Evolutionary conservation across 1,140 invertebrate species (phyloP), one percentile per base, ranked within the genome.

Genomic region (Danaus melanippus): DNA sequence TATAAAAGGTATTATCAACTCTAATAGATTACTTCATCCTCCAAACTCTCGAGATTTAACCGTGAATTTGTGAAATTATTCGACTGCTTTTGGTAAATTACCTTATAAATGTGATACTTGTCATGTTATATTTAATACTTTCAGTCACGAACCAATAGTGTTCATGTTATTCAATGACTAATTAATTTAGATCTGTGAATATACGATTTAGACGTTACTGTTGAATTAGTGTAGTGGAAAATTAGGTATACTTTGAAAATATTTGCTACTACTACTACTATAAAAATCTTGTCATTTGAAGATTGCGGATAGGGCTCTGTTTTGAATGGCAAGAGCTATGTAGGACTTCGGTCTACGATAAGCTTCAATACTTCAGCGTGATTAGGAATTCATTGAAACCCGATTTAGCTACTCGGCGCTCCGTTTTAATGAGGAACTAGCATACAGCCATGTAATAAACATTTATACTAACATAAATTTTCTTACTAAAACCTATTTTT

Each of bases 31-130:
- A 32, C 21, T 39, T 59, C 49, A 60, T 50, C 56, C 46, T 47
- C 58, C 65, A 60, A 66, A 52, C 40, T 46, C 21, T 43, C 21
- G 10, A 53, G 57, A 67, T 66, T 70, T 59, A 70, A 69, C 66
- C 70, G 54, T 67, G 61, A 69, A 74, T 61, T 72, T 67, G 64
- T 67, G 62, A 74, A 74, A 71, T 71, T 74, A 76, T 60, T 66
- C 48, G 66, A 55, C 59, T 56, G 21, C 21, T 32, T 32, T 32
- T 32, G 21, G 46, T 42, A 39, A 46, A 49, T 39, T 42, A 9
- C 32, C n/a, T 60, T 60, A 43, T 39, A 43, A 32, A 32, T 32
- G 21, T 32, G 21, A 7, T 32, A 4, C 2, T 51, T 59, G 51
- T 11, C 4, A 43, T 44, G 11, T 49, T 53, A 32, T 32, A 32